Evolutionary conservation across 2,888 invertebrate genomes (phyloP).

Genomic region (Mechanitis messenoides): DNA sequence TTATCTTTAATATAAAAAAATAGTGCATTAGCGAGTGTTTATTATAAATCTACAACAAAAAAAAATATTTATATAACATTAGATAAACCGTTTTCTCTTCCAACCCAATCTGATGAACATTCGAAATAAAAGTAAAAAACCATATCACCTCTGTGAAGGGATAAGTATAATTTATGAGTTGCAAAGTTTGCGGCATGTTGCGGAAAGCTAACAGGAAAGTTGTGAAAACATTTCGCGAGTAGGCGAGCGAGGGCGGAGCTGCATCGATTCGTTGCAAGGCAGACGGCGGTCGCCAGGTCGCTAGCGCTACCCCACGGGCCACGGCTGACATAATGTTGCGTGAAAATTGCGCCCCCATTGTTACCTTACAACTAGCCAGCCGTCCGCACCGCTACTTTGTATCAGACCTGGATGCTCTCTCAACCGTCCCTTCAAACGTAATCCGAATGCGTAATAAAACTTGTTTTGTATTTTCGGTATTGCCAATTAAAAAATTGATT

Average conservation of each 20-base stretch:
- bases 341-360: slow-evolving; percentile 68
- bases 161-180: slow-evolving; percentile 22
- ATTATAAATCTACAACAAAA: too few relatives aligned
- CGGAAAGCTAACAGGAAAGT: slow-evolving; percentile 20
- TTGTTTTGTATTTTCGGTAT: slow-evolving; percentile 8
- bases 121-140: slow-evolving; percentile 5
- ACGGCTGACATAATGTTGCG: slow-evolving; percentile 62
- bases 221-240: slow-evolving; percentile 20
- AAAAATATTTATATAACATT: too few relatives aligned
- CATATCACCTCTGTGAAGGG: slow-evolving; percentile 21
- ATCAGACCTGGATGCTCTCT: slow-evolving; percentile 47
- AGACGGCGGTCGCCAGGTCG: slow-evolving; percentile 29
- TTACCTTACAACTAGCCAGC: slow-evolving; percentile 54
- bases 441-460: slow-evolving; percentile 27
- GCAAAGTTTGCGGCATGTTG: slow-evolving; percentile 18
- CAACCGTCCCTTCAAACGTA: slow-evolving; percentile 41
- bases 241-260: slow-evolving; percentile 45
- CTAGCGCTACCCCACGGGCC: slow-evolving; percentile 31
- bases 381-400: slow-evolving; percentile 47
- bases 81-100: too few relatives aligned
- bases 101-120: neutral
- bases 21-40: too few relatives aligned
- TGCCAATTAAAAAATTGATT: too few relatives aligned
- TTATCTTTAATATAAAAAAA: too few relatives aligned
- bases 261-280: slow-evolving; percentile 63